Base-by-base conservation (phyloP, 1,140 invertebrate species). In the Matsumurasca onukii region DNA sequence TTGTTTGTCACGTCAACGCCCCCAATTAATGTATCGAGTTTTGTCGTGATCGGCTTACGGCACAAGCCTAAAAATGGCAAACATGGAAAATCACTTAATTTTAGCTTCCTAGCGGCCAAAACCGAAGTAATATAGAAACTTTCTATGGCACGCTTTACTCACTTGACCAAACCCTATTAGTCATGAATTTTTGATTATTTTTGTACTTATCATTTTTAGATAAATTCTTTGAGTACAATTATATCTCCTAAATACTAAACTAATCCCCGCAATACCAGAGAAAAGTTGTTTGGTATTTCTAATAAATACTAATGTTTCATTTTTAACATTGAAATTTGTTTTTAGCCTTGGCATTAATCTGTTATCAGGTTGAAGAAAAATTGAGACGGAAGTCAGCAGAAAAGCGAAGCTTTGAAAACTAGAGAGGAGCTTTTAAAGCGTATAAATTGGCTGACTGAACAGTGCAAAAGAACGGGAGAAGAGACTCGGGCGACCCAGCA, bases 361-460 rank as follows among this genome's bases (percentile, higher is more conserved):
- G 17, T 39, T 39, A 39, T 29, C 25, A 59, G 55, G 30, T 59
- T 27, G 55, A 59, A 59, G 55, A 59, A 13, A 59, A 59, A 59
- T 22, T 59, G 24, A 24, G 30, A 27, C 25, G 25, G n/a, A 59
- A 59, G 13, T 5, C 24, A 22, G 25, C 22, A 5, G 3, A 5
- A 24, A 59, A 27, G 30, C 30, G 55, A 59, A 27, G 24, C 22
- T 3, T 27, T 59, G 2, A 27, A 13, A 22, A 27, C 25, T 3
- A 59, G 55, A 59, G 55, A 59, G 55, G 2, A 29, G 55, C 9
- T 59, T 22, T 22, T 59, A 24, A 59, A 27, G n/a, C 24, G 25
- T 1, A 59, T 59, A 9, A 59, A 59, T 29, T 27, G n/a, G 15
- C 55, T 59, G 55, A 27, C 25, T 24, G 55, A 59, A 22, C 15